A percentile compares a stretch with the other conserved stretches of the same genome.
Conservation (phyloP, 2,113 vertebrate genomes). For the Asarcornis scutulata region DNA sequence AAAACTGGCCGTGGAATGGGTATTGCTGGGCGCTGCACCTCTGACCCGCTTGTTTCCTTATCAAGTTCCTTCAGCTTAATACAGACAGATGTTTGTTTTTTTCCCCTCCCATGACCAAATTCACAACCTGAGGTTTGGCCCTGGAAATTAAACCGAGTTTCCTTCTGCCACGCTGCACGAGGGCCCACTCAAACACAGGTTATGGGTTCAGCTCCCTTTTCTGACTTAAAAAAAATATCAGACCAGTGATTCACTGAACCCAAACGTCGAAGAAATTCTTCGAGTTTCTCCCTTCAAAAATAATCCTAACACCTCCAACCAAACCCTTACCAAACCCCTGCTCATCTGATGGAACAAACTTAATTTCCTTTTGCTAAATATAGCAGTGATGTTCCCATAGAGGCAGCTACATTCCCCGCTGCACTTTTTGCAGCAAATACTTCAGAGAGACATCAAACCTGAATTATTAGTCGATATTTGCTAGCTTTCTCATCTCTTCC, state of each 20-base stretch:
- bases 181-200: neutral
- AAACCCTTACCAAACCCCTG: neutral
- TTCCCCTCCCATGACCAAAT: rapidly evolving
- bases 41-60: rapidly evolving
- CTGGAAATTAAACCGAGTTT: neutral
- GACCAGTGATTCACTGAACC: neutral
- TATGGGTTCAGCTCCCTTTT: neutral
- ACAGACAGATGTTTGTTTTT: neutral
- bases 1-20: too few species aligned
- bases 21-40: rapidly evolving
- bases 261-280: neutral
- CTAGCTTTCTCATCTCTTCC: neutral
- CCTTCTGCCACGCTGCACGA: neutral
- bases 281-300: neutral
- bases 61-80: neutral
- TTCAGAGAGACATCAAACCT: constrained; percentile 22
- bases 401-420: neutral
- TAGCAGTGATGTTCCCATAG: constrained; percentile 32
- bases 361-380: constrained; percentile 44
- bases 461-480: constrained; percentile 16
- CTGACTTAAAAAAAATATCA: neutral
- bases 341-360: neutral
- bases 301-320: neutral
- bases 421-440: constrained; percentile 14
- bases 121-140: neutral